These are phyloP conservation scores for Esox masquinongy DNA, from an alignment of 2,797 vertebrate species.

Conservation along the genomic window DNA sequence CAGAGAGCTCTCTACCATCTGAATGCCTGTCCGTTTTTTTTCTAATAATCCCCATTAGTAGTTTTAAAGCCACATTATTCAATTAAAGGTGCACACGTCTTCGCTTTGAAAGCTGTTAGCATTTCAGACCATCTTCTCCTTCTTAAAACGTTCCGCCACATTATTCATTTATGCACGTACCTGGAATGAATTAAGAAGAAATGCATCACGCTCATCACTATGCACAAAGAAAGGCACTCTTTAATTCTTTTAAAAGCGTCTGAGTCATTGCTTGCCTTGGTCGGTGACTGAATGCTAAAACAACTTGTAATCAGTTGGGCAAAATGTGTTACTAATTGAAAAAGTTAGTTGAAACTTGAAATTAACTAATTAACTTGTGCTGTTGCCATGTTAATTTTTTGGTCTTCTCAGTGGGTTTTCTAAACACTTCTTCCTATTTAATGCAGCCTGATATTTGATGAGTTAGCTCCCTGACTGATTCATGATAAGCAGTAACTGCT, in stretches of 20 bases:
- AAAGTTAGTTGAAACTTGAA: conserved; percentile 7
- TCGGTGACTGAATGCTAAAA: conserved; percentile 27
- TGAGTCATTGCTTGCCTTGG: background rate
- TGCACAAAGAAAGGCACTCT: conserved; percentile 35
- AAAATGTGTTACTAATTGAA: conserved; percentile 23
- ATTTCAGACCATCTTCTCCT: conserved; percentile 22
- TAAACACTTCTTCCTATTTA: background rate
- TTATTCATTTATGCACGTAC: conserved; percentile 31
- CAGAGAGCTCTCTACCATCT: conserved; percentile 25
- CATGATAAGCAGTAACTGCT: background rate
- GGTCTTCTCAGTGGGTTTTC: background rate
- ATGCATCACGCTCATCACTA: conserved; percentile 36
- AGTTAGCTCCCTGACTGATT: background rate
- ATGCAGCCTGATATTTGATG: background rate
- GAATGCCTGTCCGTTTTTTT: conserved; percentile 46
- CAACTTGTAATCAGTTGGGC: conserved; percentile 19
- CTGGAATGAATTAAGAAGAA: conserved; percentile 27
- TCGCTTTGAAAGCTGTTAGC: conserved; percentile 25
- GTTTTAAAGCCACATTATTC: conserved; percentile 34
- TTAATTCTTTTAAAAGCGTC: conserved; percentile 35
- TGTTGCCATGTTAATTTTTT: background rate
- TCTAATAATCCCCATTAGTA: conserved; percentile 45
- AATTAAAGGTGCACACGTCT: conserved; percentile 39
- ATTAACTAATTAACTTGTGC: background rate
- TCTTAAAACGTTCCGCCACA: conserved; percentile 23